Base-by-base conservation (phyloP, 2,888 invertebrate genomes). In the Zootermopsis nevadensis region DNA sequence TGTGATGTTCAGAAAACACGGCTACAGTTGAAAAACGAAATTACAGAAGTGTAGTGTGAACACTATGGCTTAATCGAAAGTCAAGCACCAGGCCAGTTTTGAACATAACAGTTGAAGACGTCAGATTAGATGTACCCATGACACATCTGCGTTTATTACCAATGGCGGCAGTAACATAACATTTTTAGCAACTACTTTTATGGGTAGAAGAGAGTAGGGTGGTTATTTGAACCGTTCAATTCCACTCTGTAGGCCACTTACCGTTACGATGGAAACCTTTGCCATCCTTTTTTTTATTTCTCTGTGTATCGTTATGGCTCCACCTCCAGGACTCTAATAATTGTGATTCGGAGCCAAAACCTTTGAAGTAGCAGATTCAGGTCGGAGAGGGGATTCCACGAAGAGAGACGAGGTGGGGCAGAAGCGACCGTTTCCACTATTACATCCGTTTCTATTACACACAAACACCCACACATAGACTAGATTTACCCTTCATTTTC, bases 361-460 rank as follows among this genome's bases (percentile, higher is more conserved):
- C 60, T 60, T 60, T 60, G 60, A 60, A 60, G 60, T 27, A 60
- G 60, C 60, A 60, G 60, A 60, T 60, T 60, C 60, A 60, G 60
- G 27, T 12, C 12, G 15, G 60, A 60, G 60, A 6, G 60, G 60
- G 48, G 6, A 60, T 60, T 60, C 60, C 60, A 60, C 12, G n/a
- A 8, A 60, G 48, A 48, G 48, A 48, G 48, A 48, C 60, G 12
- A n/a, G n/a, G n/a, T 2, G 60, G n/a, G 60, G 12, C n/a, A 27
- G 60, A 27, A 12, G 60, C n/a, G 60, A 60, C 27, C 60, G n/a
- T n/a, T 60, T 60, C 27, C n/a, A 60, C 60, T 60, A n/a, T 60
- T 60, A 60, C 60, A 60, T 60, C 60, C 27, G 60, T 60, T 60
- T 60, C 60, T 27, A 6, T 60, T 60, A 60, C 27, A 60, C 27